Evolutionary conservation across 2,888 invertebrate species (phyloP), one percentile per base, ranked within the genome.

Genomic region (Hemicrepidius hirtus): DNA sequence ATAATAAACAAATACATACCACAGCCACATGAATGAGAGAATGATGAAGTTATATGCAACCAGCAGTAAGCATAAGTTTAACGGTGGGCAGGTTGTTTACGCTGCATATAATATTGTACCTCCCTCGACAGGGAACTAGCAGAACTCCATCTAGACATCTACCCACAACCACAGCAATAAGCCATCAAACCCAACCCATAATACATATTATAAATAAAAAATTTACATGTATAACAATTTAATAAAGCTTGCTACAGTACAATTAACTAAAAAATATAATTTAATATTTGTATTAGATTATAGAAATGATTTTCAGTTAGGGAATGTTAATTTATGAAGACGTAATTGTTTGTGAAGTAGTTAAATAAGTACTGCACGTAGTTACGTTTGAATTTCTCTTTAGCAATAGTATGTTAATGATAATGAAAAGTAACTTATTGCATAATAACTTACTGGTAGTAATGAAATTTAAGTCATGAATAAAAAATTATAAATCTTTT

Each of bases 141-240:
- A 75, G 90, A 90, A 86, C 90, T 90, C 89, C 90, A 90, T 85
- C 90, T 89, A 87, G 90, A 90, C 86, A 90, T 88, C 89, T 90
- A 88, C 85, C 87, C 85, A 86, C 86, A 87, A 88, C 88, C 86
- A 88, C 85, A 87, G 87, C 78, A 85, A 85, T 74, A 78, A 82
- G 81, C 81, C 79, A 82, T 82, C 84, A 85, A 86, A 80, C 78
- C 77, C 75, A 71, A 60, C 73, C 75, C 55, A 70, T 57, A 71
- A 55, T 3, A 21, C 21, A 40, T 12, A 60, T 41, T 35, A 41
- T 71, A 76, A 79, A 78, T 75, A 73, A 76, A 76, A 73, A 73
- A 73, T 10, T 46, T 13, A 10, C 13, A 40, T 13, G 10, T n/a
- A n/a, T n/a, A 16, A 46, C 20, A 46, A 46, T 18, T 18, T 16